Evolutionary conservation across 2,888 invertebrate species (phyloP).

Genomic region (Sminthurides aquaticus): DNA sequence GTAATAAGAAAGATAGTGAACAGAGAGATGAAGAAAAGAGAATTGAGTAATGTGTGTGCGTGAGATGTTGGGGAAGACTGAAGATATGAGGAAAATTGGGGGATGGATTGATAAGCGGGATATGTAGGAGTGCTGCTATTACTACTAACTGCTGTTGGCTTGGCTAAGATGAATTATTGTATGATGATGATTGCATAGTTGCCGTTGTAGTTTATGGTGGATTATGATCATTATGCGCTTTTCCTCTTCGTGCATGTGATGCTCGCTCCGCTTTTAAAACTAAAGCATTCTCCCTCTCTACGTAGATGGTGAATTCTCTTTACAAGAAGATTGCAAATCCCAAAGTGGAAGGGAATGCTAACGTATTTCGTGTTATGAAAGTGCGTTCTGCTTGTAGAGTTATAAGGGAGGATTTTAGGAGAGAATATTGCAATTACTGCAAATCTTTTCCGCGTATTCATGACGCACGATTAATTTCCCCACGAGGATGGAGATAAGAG

Average conservation of each 20-base stretch:
- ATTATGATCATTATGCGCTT: not conserved
- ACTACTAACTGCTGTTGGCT: too few species aligned
- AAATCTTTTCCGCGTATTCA: too few species aligned
- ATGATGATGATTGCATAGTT: not conserved
- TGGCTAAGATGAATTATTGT: not conserved
- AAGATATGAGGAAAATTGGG: not conserved
- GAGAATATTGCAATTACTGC: not conserved
- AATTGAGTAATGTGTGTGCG: not conserved
- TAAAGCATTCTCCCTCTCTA: too few species aligned
- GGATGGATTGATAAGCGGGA: not conserved
- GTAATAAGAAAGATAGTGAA: not conserved
- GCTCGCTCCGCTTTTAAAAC: too few species aligned
- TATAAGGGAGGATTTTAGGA: not conserved
- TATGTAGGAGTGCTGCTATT: too few species aligned
- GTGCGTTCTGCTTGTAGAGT: too few species aligned
- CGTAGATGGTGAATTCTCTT: too few species aligned
- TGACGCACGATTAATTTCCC: too few species aligned
- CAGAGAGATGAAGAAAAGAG: not conserved
- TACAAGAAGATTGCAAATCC: not conserved
- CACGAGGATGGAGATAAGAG: too few species aligned
- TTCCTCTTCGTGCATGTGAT: too few species aligned
- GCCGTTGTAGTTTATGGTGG: not conserved
- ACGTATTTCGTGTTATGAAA: not conserved
- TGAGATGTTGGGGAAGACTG: not conserved
- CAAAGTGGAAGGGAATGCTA: not conserved